Evolutionary conservation across 2,888 invertebrate species (phyloP).

Genomic region (Meandrusa payeni): DNA sequence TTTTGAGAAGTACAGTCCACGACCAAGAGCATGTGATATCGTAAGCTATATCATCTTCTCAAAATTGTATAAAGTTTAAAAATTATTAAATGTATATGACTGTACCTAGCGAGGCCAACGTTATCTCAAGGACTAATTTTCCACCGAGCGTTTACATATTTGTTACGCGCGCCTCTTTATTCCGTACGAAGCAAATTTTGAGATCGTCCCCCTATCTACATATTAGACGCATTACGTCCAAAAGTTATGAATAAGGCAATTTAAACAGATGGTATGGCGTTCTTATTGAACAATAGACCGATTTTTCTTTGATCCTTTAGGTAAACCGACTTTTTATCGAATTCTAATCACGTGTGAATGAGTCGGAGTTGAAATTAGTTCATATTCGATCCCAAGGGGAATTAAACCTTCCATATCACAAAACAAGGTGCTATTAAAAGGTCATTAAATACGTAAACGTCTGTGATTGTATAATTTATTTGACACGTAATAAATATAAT

Average conservation of each 20-base stretch:
- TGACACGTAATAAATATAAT: not conserved
- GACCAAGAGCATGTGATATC: not conserved
- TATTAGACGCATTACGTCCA: constrained; percentile 42
- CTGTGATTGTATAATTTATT: not conserved
- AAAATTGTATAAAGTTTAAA: not conserved
- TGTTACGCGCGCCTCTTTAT: constrained; percentile 58
- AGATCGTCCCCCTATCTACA: constrained; percentile 53
- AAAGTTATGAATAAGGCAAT: constrained; percentile 39
- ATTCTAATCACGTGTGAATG: constrained; percentile 13
- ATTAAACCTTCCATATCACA: constrained; percentile 3
- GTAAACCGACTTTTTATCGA: constrained; percentile 3
- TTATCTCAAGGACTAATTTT: constrained; percentile 34
- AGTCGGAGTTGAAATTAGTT: constrained; percentile 4
- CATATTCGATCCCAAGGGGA: constrained; percentile 1
- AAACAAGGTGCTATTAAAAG: not conserved
- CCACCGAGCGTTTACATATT: constrained; percentile 66
- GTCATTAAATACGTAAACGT: constrained; percentile 1
- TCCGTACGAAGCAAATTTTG: constrained; percentile 64
- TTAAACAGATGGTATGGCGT: constrained; percentile 27
- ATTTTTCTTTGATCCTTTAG: constrained; percentile 11
- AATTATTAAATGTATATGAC: not conserved
- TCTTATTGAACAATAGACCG: constrained; percentile 19
- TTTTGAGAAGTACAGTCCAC: constrained; percentile 10
- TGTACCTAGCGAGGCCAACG: not conserved
- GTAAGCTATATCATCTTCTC: not conserved